Conservation (phyloP, 2,888 invertebrate genomes). For the Leptopilina syphax region DNA sequence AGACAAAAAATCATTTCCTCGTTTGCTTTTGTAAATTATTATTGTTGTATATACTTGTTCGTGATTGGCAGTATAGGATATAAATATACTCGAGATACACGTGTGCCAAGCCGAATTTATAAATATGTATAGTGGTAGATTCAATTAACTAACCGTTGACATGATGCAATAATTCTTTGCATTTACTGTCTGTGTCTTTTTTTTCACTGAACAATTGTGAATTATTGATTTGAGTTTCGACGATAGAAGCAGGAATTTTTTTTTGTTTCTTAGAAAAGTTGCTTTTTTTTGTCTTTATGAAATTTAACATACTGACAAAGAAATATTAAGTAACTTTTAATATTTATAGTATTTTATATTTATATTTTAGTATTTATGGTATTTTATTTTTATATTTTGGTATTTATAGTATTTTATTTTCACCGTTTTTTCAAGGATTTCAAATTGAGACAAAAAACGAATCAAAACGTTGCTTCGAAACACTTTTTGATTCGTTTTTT, state of each 20-base stretch:
- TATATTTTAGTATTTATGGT: too few relatives aligned
- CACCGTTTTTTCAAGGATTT: too few relatives aligned
- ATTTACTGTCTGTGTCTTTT: not conserved
- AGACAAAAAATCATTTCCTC: not conserved
- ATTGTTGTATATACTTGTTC: not conserved
- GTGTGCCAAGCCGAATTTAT: slow-evolving; percentile 9
- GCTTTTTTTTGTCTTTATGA: not conserved
- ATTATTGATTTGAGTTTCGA: not conserved
- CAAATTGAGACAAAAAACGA: too few relatives aligned
- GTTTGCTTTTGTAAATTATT: not conserved
- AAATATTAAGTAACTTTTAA: too few relatives aligned
- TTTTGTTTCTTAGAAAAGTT: not conserved
- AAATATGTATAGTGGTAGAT: not conserved
- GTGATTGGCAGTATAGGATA: not conserved
- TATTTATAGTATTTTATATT: too few relatives aligned
- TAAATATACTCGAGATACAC: not conserved
- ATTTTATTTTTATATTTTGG: too few relatives aligned
- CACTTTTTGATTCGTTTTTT: too few relatives aligned
- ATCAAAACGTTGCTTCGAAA: too few relatives aligned
- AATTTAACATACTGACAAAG: too few relatives aligned
- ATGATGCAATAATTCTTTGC: slow-evolving; percentile 21
- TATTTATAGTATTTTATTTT: too few relatives aligned
- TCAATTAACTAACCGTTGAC: not conserved
- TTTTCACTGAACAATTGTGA: not conserved
- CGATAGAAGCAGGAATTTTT: not conserved